These are phyloP conservation scores for Epicampocera succincta DNA, from an alignment of 2,888 invertebrate species.

Conservation along the genomic window DNA sequence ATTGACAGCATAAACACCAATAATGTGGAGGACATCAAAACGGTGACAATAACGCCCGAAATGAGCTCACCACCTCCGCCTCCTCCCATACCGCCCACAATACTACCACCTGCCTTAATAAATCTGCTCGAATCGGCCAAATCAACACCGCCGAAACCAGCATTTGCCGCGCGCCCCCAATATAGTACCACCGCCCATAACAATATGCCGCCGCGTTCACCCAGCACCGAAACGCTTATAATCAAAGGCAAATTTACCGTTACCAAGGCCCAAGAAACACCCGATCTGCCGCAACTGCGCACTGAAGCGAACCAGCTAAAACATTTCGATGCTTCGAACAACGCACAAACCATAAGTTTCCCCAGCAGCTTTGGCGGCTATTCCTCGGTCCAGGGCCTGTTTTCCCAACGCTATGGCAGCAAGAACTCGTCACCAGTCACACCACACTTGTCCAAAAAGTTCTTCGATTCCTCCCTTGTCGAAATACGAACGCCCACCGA, in stretches of 20 bases:
- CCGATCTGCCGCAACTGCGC: conserved; percentile 73
- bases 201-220: neutral
- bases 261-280: conserved; percentile 81
- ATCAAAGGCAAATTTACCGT: conserved; percentile 83
- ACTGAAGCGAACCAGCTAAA: conserved; percentile 78
- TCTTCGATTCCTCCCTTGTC: conserved; percentile 91
- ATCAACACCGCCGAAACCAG: conserved; percentile 30
- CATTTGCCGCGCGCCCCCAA: neutral
- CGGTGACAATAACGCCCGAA: conserved; percentile 73
- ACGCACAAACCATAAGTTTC: conserved; percentile 87
- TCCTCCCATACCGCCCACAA: conserved; percentile 78
- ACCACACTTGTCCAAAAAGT: conserved; percentile 89
- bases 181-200: neutral
- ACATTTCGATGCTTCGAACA: conserved; percentile 75
- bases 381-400: conserved; percentile 85
- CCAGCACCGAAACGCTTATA: conserved; percentile 70
- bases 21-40: conserved; percentile 77
- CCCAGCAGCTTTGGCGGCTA: conserved; percentile 84
- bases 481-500: conserved; percentile 86
- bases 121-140: conserved; percentile 75
- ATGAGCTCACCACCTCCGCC: conserved; percentile 78
- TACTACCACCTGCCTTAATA: conserved; percentile 75
- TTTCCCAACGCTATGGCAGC: conserved; percentile 81
- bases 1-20: conserved; percentile 80
- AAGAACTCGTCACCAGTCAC: conserved; percentile 73